These are phyloP conservation scores for Imbricaverruca yamaguchii DNA, from an alignment of 2,888 invertebrate species.

Conservation along the genomic window DNA sequence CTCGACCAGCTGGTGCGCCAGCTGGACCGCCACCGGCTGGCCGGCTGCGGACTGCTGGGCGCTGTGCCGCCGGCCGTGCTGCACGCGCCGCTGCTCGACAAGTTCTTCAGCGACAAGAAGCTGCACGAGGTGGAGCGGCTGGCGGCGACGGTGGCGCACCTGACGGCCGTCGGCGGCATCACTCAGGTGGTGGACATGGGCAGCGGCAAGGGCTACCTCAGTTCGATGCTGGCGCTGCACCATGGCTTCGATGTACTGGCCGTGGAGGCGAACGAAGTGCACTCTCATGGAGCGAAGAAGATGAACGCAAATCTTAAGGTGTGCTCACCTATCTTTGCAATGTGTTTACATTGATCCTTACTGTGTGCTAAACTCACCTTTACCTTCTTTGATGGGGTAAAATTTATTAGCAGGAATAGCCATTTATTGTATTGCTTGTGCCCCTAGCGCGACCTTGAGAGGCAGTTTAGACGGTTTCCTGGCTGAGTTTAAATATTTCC, in stretches of 20 bases:
- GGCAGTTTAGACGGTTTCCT: no score
- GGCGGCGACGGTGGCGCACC: slow-evolving; percentile 52
- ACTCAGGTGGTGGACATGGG: slow-evolving; percentile 69
- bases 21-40: background rate
- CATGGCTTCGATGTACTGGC: slow-evolving; percentile 67
- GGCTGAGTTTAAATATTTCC: no score
- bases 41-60: slow-evolving; percentile 30
- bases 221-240: slow-evolving; percentile 62
- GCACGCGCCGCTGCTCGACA: background rate
- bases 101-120: slow-evolving; percentile 54
- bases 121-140: slow-evolving; percentile 67
- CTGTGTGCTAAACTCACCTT: no score
- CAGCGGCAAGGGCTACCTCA: slow-evolving; percentile 80
- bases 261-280: slow-evolving; percentile 63
- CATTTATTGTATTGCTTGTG: no score
- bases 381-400: no score
- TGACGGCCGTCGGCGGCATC: slow-evolving; percentile 40
- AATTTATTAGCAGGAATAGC: no score
- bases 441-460: no score
- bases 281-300: slow-evolving; percentile 57
- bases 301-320: slow-evolving; percentile 42
- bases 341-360: no score
- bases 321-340: background rate
- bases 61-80: background rate
- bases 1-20: slow-evolving; percentile 9